phyloP scores from a whole-genome alignment of 2,888 invertebrate genomes.

The Leptinotarsa rubiginosa region DNA sequence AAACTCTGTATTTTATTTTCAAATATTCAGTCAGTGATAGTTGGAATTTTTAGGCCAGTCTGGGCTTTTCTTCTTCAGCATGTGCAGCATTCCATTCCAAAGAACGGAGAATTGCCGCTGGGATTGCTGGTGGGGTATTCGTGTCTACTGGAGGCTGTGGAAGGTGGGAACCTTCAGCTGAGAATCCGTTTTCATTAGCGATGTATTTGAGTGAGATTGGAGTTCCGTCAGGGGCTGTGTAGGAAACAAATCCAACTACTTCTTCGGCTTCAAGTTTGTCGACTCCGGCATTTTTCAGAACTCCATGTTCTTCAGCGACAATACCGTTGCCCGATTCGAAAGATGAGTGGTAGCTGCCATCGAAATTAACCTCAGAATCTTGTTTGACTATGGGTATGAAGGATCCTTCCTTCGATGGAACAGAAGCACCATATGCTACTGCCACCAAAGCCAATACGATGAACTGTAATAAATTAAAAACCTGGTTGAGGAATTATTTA shows the following conservation, averaged over 20 bases:
- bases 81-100: conserved; percentile 75
- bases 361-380: conserved; percentile 64
- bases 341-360: conserved; percentile 65
- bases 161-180: conserved; percentile 66
- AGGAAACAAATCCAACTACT: conserved; percentile 50
- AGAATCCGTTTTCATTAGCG: conserved; percentile 73
- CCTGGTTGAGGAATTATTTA: background rate
- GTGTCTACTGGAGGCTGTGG: conserved; percentile 74
- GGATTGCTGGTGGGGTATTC: conserved; percentile 78
- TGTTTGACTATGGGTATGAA: conserved; percentile 54
- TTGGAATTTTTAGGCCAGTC: background rate
- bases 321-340: conserved; percentile 70
- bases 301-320: conserved; percentile 62
- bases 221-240: conserved; percentile 53
- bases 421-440: conserved; percentile 51
- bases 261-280: conserved; percentile 55
- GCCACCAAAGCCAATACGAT: conserved; percentile 52
- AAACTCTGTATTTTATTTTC: too few species aligned
- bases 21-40: conserved; percentile 6
- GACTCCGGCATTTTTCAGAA: conserved; percentile 57
- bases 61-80: conserved; percentile 55
- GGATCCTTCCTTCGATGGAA: conserved; percentile 50
- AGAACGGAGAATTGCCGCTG: conserved; percentile 75
- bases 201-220: conserved; percentile 62
- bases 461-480: conserved; percentile 47